Evolutionary conservation across 2,797 vertebrate genomes (phyloP), one percentile per base, ranked within the genome.

Genomic region (Dendrocincla tyrannina): DNA sequence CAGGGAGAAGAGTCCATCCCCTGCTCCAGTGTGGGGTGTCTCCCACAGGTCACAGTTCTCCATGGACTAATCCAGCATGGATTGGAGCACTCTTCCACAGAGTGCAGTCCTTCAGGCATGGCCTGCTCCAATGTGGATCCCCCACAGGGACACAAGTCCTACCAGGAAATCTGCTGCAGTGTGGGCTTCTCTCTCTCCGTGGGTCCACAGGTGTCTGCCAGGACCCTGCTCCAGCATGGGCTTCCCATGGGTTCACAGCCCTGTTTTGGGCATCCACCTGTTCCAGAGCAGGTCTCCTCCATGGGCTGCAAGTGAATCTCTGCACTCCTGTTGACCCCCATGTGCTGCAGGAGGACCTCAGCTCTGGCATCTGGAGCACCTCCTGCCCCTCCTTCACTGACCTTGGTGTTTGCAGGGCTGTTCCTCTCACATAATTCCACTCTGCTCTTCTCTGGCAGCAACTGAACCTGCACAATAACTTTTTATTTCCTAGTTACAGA

Each of bases 201-300:
- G 5, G 17, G 25, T 33, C 53, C 10, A 39, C 39, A 60, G 28
- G 3, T 33, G 22, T 17, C 47, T 53, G 18, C 3, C 22, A 53
- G 15, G 28, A 41, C 4, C 25, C 14, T 46, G 19, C 17, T 60
- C 10, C 33, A 27, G 20, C 17, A 11, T 4, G 25, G 10, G 11
- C 33, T 52, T 81, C 9, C 37, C 28, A 16, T 11, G 19, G 19
- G 20, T 22, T 16, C 19, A 63, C 13, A 63, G 10, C 39, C 28
- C 30, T 39, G 20, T 53, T 33, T 52, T 5, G 1, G 19, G 4
- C 13, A 30, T 30, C 14, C 16, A 16, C 3, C 16, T 59, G 46
- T 53, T 39, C 46, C 11, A 11, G 4, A 0, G 0, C 10, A 4
- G 9, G 13, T 13, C 14, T 62, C 24, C 46, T 25, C 16, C 17